A percentile compares a stretch with the other conserved stretches of the same genome.
These are phyloP conservation scores for Saturnia japonica DNA, from an alignment of 2,888 invertebrate species.

Conservation along the genomic window DNA sequence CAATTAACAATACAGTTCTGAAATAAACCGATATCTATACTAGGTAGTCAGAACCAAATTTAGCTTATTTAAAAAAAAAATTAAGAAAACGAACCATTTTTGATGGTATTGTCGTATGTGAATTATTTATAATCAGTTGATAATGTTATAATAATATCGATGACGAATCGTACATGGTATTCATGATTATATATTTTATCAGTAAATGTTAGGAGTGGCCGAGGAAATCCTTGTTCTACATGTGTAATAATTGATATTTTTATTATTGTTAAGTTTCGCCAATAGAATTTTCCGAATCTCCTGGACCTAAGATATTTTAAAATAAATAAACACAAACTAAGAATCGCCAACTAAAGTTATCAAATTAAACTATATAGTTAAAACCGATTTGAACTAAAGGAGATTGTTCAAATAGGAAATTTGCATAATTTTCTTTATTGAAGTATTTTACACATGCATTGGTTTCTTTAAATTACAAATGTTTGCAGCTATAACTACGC, in stretches of 20 bases:
- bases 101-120: not conserved
- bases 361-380: not conserved
- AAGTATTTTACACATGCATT: too few species aligned
- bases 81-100: not conserved
- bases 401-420: too few species aligned
- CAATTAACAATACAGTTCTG: too few species aligned
- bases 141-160: conserved; percentile 36
- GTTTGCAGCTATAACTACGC: too few species aligned
- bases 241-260: conserved; percentile 4
- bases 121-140: conserved; percentile 8
- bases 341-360: not conserved
- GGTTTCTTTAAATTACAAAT: too few species aligned
- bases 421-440: too few species aligned
- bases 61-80: not conserved
- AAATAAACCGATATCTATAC: too few species aligned
- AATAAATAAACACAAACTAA: not conserved
- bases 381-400: not conserved
- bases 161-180: conserved; percentile 51
- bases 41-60: not conserved
- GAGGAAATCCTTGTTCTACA: conserved; percentile 27
- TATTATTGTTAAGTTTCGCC: not conserved
- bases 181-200: conserved; percentile 46
- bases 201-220: conserved; percentile 46
- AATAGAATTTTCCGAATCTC: not conserved
- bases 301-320: not conserved